phyloP scores from a whole-genome alignment of 2,888 invertebrate genomes.

The Lumbricus terrestris region DNA sequence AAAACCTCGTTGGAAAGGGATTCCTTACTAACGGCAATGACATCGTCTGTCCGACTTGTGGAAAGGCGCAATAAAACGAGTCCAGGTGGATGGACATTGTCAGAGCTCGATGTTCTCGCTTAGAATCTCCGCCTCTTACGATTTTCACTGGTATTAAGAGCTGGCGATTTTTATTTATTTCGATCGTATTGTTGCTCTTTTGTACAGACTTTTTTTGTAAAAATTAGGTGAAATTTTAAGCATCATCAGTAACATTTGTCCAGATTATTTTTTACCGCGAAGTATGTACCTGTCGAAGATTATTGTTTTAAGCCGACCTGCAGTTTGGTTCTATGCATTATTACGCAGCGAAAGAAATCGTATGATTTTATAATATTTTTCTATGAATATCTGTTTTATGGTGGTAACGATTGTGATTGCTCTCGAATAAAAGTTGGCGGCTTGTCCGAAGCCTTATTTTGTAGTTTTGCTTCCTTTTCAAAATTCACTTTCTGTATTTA shows the following conservation, averaged over 20 bases:
- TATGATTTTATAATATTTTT: neutral
- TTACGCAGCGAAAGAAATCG: neutral
- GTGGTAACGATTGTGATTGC: neutral
- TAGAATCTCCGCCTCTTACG: neutral
- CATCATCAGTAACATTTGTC: neutral
- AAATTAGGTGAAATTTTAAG: neutral
- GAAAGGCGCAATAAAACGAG: constrained; percentile 9
- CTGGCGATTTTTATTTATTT: neutral
- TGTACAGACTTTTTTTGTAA: too few species aligned
- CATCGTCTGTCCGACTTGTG: constrained; percentile 27
- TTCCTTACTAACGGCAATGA: constrained; percentile 22
- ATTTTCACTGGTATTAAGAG: neutral
- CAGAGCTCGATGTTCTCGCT: neutral
- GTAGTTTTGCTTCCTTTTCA: neutral
- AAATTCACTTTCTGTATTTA: neutral
- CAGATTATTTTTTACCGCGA: neutral
- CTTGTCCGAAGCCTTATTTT: neutral
- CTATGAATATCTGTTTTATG: neutral
- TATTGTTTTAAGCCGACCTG: neutral
- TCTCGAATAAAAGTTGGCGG: neutral
- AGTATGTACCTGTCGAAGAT: neutral
- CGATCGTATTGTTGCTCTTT: neutral
- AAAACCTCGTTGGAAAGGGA: constrained; percentile 21
- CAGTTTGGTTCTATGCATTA: neutral
- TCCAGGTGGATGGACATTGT: neutral